These are phyloP conservation scores for Melopsittacus undulatus DNA, from an alignment of 2,797 vertebrate species.

Conservation along the genomic window DNA sequence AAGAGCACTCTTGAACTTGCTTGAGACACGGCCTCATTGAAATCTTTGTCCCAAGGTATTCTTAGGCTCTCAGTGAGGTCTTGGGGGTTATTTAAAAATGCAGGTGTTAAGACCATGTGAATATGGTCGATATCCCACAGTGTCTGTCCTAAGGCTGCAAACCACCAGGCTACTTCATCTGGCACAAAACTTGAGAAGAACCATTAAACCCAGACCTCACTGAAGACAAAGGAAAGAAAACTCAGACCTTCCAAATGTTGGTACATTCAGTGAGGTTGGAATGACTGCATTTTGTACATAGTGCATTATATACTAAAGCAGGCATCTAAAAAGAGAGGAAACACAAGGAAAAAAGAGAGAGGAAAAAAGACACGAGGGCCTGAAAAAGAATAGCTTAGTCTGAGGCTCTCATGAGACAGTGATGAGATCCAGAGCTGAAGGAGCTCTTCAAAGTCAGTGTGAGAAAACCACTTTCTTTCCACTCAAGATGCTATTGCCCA, in stretches of 20 bases:
- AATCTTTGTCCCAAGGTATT: background rate
- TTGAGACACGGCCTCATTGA: background rate
- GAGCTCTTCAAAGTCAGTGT: background rate
- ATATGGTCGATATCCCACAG: background rate
- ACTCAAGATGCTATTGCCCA: background rate
- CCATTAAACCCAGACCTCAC: background rate
- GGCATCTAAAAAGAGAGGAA: background rate
- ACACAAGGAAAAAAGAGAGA: background rate
- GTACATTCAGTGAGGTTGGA: background rate
- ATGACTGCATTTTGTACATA: background rate
- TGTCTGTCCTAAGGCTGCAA: background rate
- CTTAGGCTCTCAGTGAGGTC: background rate
- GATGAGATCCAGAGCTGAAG: background rate
- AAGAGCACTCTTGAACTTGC: background rate
- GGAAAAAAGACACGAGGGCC: background rate
- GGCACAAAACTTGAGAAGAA: background rate
- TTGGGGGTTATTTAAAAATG: background rate
- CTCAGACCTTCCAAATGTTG: background rate
- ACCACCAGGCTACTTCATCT: background rate
- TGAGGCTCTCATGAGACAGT: background rate
- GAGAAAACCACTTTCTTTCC: background rate
- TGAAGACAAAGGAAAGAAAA: background rate
- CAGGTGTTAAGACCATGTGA: background rate
- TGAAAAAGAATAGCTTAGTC: background rate
- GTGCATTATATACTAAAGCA: background rate